These are phyloP conservation scores for Eupithecia subfuscata DNA, from an alignment of 2,888 invertebrate genomes.

Conservation along the genomic window DNA sequence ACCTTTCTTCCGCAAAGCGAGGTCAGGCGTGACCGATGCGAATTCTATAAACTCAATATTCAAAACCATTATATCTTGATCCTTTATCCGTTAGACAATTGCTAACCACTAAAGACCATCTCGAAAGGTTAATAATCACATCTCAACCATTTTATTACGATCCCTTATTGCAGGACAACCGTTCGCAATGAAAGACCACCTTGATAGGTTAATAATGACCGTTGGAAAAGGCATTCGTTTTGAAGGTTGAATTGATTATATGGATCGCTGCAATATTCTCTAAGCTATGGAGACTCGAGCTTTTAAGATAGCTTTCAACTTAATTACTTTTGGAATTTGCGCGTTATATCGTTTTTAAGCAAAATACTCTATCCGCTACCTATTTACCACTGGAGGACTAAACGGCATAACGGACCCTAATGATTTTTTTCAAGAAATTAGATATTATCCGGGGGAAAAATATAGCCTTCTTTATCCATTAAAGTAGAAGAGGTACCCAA, in stretches of 20 bases:
- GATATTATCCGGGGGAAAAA: not conserved
- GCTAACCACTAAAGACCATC: slow-evolving; percentile 12
- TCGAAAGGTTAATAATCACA: slow-evolving; percentile 15
- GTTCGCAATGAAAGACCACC: slow-evolving; percentile 44
- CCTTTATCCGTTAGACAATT: slow-evolving; percentile 40
- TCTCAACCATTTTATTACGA: slow-evolving; percentile 19
- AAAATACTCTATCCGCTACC: not conserved
- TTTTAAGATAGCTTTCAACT: slow-evolving; percentile 7
- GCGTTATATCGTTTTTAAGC: not conserved
- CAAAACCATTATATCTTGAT: slow-evolving; percentile 50
- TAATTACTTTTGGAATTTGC: not conserved
- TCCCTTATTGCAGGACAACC: slow-evolving; percentile 21
- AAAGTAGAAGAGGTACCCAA: not conserved
- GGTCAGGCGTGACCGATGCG: slow-evolving; percentile 75
- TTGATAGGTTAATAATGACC: slow-evolving; percentile 45
- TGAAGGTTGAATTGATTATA: slow-evolving; percentile 46
- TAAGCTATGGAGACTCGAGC: slow-evolving; percentile 4
- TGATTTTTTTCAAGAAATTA: not conserved
- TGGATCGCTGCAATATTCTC: slow-evolving; percentile 32
- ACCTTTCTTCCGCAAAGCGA: slow-evolving; percentile 79
- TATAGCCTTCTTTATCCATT: not conserved
- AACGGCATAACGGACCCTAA: not conserved
- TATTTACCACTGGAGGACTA: not conserved
- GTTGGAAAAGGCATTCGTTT: slow-evolving; percentile 45
- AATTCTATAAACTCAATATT: slow-evolving; percentile 69